Evolutionary conservation across 2,888 invertebrate species (phyloP).

Genomic region (Nephrotoma flavescens): DNA sequence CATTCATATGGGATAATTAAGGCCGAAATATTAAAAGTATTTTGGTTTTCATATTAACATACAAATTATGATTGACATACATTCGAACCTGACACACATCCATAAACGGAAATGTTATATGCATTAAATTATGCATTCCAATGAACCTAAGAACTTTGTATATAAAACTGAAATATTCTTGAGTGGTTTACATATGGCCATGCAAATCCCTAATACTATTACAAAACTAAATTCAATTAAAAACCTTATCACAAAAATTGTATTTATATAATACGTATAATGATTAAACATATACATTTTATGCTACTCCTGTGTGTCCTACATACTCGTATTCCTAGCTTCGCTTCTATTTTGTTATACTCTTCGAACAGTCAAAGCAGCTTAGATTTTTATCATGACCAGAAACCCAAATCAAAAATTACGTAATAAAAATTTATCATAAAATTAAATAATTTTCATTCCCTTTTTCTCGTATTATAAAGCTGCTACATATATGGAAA

Average conservation of each 20-base stretch:
- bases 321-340: not conserved
- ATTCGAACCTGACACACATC: no score
- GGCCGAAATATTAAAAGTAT: no score
- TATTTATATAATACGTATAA: not conserved
- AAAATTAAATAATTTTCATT: not conserved
- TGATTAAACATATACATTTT: not conserved
- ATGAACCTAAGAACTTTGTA: no score
- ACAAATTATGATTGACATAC: no score
- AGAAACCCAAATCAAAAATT: not conserved
- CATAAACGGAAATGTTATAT: no score
- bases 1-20: no score
- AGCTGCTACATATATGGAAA: not conserved
- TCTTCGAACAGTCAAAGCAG: not conserved
- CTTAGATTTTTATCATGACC: not conserved
- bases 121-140: no score
- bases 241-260: not conserved
- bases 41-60: no score
- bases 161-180: no score
- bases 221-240: not conserved
- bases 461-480: not conserved
- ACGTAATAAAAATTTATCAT: not conserved
- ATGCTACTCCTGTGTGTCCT: not conserved
- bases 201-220: not conserved
- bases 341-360: not conserved
- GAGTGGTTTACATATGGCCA: no score